Evolutionary conservation across 2,888 invertebrate species (phyloP).

Genomic region (Megamerina dolium): DNA sequence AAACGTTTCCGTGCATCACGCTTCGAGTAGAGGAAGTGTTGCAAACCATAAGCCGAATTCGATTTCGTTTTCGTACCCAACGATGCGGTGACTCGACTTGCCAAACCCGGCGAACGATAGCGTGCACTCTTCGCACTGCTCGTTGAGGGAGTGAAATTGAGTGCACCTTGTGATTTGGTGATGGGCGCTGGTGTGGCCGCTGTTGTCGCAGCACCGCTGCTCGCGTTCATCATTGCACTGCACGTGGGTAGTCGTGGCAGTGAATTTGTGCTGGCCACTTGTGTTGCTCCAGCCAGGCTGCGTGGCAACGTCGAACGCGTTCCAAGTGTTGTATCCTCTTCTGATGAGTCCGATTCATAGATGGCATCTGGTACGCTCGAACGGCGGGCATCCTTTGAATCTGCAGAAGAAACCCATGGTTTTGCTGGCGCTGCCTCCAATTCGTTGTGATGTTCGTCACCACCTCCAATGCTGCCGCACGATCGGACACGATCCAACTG

Average conservation of each 20-base stretch:
- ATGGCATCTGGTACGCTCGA: constrained; percentile 55
- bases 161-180: constrained; percentile 60
- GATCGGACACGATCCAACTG: constrained; percentile 68
- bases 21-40: constrained; percentile 57
- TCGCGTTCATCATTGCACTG: too few species aligned
- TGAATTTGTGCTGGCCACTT: constrained; percentile 63
- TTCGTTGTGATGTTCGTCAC: constrained; percentile 39
- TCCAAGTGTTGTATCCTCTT: constrained; percentile 48
- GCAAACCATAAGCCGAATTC: constrained; percentile 53
- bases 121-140: constrained; percentile 77
- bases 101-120: constrained; percentile 70
- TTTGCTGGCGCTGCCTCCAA: constrained; percentile 43
- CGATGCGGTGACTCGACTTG: constrained; percentile 52
- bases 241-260: constrained; percentile 68
- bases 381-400: constrained; percentile 48
- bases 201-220: constrained; percentile 23
- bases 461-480: constrained; percentile 79
- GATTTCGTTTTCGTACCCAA: constrained; percentile 63
- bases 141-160: constrained; percentile 31
- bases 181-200: constrained; percentile 45
- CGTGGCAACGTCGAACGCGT: constrained; percentile 59
- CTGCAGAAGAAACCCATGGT: constrained; percentile 43
- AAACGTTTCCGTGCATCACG: constrained; percentile 54
- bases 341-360: constrained; percentile 36
- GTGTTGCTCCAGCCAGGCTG: constrained; percentile 54